Conservation (phyloP, 2,888 invertebrate species). For the Auanema freiburgensis region DNA sequence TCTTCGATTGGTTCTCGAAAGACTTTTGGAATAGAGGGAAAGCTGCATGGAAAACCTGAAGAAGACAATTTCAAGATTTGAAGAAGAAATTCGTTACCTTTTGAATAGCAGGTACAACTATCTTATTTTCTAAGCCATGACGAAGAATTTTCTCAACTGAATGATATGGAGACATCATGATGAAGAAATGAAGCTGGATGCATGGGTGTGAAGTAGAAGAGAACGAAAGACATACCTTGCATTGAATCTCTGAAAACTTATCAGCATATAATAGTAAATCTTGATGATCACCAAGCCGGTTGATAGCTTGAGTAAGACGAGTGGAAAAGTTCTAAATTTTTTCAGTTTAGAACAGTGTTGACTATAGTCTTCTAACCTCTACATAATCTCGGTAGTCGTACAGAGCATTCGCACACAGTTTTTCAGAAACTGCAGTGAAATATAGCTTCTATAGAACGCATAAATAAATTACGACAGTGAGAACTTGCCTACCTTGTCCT, state of each 20-base stretch:
- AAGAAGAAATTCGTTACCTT: too few relatives aligned
- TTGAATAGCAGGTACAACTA: slow-evolving; percentile 7
- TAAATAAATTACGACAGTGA: too few relatives aligned
- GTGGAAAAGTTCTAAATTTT: slow-evolving; percentile 4
- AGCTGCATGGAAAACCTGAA: slow-evolving; percentile 2
- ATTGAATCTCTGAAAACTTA: not conserved
- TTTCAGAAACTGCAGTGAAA: too few relatives aligned
- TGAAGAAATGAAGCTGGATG: not conserved
- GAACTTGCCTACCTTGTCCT: too few relatives aligned
- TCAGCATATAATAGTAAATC: slow-evolving; percentile 2
- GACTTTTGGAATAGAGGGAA: not conserved
- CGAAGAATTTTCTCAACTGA: slow-evolving; percentile 4
- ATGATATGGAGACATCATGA: slow-evolving; percentile 10
- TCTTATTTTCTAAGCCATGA: slow-evolving; percentile 10
- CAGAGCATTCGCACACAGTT: too few relatives aligned
- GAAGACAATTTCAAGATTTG: too few relatives aligned
- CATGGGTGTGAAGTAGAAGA: not conserved
- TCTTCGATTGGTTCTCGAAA: not conserved
- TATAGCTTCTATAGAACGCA: too few relatives aligned
- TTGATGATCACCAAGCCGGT: slow-evolving; percentile 4
- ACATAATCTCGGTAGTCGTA: too few relatives aligned
- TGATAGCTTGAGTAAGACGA: not conserved
- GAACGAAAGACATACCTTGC: not conserved
- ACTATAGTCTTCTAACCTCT: too few relatives aligned
- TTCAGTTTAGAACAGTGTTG: too few relatives aligned